Evolutionary conservation across 2,113 vertebrate species (phyloP), one percentile per base, ranked within the genome.

Genomic region (Laterallus jamaicensis): DNA sequence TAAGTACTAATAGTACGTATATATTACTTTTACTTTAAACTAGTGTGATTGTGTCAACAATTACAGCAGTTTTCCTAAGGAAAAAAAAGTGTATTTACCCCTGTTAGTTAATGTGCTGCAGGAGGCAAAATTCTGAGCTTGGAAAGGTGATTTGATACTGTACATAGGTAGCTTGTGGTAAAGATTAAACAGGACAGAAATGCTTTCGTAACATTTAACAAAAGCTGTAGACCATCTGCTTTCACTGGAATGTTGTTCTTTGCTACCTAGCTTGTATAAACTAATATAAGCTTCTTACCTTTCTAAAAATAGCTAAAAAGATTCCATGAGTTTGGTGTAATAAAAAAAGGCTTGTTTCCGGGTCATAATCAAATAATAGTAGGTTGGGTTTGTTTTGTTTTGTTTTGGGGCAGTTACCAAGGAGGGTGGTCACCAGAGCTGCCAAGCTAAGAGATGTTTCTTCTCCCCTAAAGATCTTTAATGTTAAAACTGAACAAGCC

Each of bases 321-420:
- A 11, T 74, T 73, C 13, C 12, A 58, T 0, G 3, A 1, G 0
- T 40, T 25, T 71, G 44, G 22, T 32, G 17, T 26, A 19, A 90
- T 64, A 39, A 56, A 60, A 59, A 52, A 14, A 50, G 42, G 2
- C 9, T 68, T 63, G 40, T 60, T 56, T 80, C 9, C 8, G 22
- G 16, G 5, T 50, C 5, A 47, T 28, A 24, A 68, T 68, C 0
- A 50, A 64, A 52, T 11, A 75, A 12, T 10, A 47, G 10, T 17
- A 25, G 12, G 22, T 50, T 39, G 29, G 28, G 8, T 26, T 50
- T 39, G n/a, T 37, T 62, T 69, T 22, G 49, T 22, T 39, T 50
- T 5, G 14, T 8, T 52, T 62, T 81, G 69, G 15, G 12, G 29
- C 14, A 25, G 2, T 64, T 64, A 55, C 21, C 26, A 92, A 80